Evolutionary conservation across 2,797 vertebrate species (phyloP).

Genomic region (Oreonectes daqikongensis): DNA sequence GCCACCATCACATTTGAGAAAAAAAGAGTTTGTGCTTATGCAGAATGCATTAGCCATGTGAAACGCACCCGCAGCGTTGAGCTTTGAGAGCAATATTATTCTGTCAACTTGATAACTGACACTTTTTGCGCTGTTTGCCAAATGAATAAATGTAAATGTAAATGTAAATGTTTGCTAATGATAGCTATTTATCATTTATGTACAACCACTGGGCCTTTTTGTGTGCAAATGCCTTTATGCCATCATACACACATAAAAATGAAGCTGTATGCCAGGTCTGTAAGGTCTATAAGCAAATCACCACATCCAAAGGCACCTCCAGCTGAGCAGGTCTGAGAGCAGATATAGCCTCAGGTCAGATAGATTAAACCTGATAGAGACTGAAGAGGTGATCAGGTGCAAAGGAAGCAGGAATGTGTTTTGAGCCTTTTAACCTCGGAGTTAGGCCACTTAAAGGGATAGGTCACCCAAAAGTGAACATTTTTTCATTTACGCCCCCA

Average conservation of each 20-base stretch:
- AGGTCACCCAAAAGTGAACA: no score
- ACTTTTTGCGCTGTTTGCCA: no score
- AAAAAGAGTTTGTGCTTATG: background rate
- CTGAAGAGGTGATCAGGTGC: conserved; percentile 7
- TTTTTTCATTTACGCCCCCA: no score
- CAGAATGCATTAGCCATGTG: background rate
- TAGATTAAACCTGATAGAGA: conserved; percentile 22
- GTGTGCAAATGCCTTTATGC: background rate
- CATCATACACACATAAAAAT: conserved; percentile 2
- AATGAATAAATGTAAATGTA: no score
- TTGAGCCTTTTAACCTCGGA: background rate
- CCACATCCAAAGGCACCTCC: background rate
- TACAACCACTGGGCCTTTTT: background rate
- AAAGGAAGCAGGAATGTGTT: background rate
- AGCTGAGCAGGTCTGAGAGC: background rate
- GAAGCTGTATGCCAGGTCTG: background rate
- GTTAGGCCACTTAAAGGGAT: background rate
- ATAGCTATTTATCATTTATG: conserved; percentile 3
- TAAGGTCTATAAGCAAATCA: conserved; percentile 2
- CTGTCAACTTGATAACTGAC: conserved; percentile 8
- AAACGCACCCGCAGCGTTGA: background rate
- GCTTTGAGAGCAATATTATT: background rate
- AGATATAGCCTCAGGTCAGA: conserved; percentile 26
- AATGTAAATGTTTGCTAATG: conserved; percentile 2
- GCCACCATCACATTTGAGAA: conserved; percentile 3